Conservation (phyloP, 2,113 vertebrate species). For the Tupaia tana region DNA sequence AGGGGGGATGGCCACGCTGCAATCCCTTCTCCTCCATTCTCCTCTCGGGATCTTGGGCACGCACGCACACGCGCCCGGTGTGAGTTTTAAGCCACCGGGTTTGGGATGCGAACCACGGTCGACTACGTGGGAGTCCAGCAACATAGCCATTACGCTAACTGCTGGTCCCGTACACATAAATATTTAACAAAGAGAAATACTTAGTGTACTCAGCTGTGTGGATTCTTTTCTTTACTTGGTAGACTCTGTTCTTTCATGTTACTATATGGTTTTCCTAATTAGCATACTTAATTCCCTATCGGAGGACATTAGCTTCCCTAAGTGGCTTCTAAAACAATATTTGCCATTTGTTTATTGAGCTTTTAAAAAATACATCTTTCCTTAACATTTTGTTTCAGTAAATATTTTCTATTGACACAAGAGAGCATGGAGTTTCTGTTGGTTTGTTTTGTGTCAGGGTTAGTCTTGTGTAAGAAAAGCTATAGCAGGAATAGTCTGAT, state of each 20-base stretch:
- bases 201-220: neutral
- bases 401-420: neutral
- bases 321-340: slow-evolving; percentile 24
- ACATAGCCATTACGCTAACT: too few relatives aligned
- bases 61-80: too few relatives aligned
- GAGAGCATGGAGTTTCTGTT: neutral
- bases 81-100: too few relatives aligned
- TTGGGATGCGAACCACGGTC: too few relatives aligned
- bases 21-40: too few relatives aligned
- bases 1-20: too few relatives aligned
- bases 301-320: neutral
- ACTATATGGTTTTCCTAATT: neutral
- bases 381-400: neutral
- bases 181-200: neutral
- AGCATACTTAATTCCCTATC: slow-evolving; percentile 8
- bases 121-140: too few relatives aligned
- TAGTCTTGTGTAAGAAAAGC: neutral
- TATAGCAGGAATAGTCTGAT: neutral
- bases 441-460: neutral
- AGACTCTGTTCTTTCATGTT: slow-evolving; percentile 2
- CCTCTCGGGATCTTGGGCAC: too few relatives aligned
- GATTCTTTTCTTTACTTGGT: neutral
- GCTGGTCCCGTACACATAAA: neutral
- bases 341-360: neutral
- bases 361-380: neutral